These are phyloP conservation scores for Xerus rutilus DNA, from an alignment of 2,797 vertebrate species.

Conservation along the genomic window DNA sequence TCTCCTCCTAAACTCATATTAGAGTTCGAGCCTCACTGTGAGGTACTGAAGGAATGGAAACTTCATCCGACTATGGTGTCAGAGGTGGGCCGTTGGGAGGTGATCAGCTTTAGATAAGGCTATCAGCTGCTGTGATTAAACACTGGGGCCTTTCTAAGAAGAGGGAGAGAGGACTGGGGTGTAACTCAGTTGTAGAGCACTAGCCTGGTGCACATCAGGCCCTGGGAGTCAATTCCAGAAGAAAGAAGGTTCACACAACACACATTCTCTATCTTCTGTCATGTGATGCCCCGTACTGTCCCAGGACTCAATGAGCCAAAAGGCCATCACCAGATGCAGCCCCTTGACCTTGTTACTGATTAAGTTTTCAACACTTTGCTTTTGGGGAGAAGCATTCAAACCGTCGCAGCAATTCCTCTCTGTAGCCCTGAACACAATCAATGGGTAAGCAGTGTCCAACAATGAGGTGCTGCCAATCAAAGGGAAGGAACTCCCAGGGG, in stretches of 20 bases:
- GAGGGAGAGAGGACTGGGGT: not conserved
- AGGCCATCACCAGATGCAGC: not conserved
- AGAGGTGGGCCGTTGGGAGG: not conserved
- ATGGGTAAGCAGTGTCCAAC: not conserved
- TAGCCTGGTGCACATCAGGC: not conserved
- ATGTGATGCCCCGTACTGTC: too few relatives aligned
- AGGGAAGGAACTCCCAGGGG: not conserved
- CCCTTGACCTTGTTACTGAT: not conserved
- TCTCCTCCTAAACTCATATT: not conserved
- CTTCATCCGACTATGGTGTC: not conserved
- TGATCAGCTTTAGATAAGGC: not conserved
- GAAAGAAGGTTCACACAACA: not conserved
- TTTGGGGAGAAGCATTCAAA: not conserved
- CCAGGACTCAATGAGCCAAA: not conserved
- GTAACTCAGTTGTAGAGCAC: not conserved
- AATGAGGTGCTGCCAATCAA: too few relatives aligned
- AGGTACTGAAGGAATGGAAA: not conserved
- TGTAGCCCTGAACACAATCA: not conserved
- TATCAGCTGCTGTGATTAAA: not conserved
- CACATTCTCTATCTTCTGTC: not conserved
- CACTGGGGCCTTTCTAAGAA: not conserved
- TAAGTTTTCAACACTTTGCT: not conserved
- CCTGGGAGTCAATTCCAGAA: not conserved
- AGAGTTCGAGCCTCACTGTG: not conserved
- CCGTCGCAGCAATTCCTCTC: not conserved